Evolutionary conservation across 2,888 invertebrate genomes (phyloP).

Genomic region (Caenorhabditis afra): DNA sequence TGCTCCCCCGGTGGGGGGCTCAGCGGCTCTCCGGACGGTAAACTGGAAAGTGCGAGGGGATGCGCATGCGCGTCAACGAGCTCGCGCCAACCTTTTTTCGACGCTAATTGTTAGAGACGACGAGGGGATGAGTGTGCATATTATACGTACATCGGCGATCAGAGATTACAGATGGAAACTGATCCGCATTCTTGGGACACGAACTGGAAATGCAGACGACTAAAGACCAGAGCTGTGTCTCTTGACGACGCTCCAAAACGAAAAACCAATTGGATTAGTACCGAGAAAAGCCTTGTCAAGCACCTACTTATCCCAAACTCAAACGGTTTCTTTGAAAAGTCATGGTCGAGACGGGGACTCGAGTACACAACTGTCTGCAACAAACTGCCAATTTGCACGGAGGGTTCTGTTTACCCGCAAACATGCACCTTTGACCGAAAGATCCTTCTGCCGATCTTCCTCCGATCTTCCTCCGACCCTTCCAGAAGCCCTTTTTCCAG

Average conservation of each 20-base stretch:
- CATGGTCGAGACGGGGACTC: slow-evolving; percentile 30
- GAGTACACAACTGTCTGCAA: slow-evolving; percentile 39
- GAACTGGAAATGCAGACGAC: background rate
- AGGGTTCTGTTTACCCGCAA: slow-evolving; percentile 23
- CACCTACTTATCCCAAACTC: slow-evolving; percentile 47
- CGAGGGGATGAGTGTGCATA: slow-evolving; percentile 50
- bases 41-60: slow-evolving; percentile 46
- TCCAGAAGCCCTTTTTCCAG: too few relatives aligned
- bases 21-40: slow-evolving; percentile 14
- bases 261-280: slow-evolving; percentile 27
- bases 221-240: slow-evolving; percentile 8
- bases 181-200: slow-evolving; percentile 28
- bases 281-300: slow-evolving; percentile 30
- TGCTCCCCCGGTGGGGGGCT: background rate
- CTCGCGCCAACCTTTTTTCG: slow-evolving; percentile 56
- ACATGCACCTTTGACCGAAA: slow-evolving; percentile 14
- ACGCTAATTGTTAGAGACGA: slow-evolving; percentile 44
- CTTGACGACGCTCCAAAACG: slow-evolving; percentile 38
- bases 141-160: slow-evolving; percentile 56
- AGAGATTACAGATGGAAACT: slow-evolving; percentile 36
- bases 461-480: slow-evolving; percentile 16
- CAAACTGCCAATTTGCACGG: slow-evolving; percentile 39
- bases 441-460: background rate
- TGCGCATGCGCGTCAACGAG: slow-evolving; percentile 57
- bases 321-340: slow-evolving; percentile 38